These are phyloP conservation scores for Crioceris asparagi DNA, from an alignment of 2,888 invertebrate genomes.

Conservation along the genomic window DNA sequence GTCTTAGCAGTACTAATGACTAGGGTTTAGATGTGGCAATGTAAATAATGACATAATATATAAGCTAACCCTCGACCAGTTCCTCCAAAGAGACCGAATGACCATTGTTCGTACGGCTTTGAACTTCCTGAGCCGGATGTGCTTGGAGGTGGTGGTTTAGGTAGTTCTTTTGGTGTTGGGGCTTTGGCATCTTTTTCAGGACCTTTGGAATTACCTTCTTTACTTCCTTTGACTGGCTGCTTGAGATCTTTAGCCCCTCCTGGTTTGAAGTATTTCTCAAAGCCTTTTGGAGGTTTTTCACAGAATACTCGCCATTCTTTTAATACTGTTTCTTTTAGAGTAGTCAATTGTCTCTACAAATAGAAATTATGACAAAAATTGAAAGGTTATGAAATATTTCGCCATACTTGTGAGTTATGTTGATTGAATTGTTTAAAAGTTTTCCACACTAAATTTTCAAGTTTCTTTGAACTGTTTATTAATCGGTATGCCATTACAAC, in stretches of 20 bases:
- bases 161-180: constrained; percentile 23
- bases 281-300: constrained; percentile 82
- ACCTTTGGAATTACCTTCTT: constrained; percentile 17
- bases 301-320: constrained; percentile 55
- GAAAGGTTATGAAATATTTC: constrained; percentile 18
- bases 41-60: no score
- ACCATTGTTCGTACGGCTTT: constrained; percentile 41
- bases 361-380: constrained; percentile 9
- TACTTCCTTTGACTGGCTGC: constrained; percentile 32
- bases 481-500: constrained; percentile 52
- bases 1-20: no score
- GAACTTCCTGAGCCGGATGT: constrained; percentile 26
- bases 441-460: constrained; percentile 41
- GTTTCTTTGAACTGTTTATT: constrained; percentile 44
- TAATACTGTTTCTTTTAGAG: constrained; percentile 46
- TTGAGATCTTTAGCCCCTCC: constrained; percentile 38
- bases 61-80: constrained; percentile 35
- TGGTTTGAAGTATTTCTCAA: constrained; percentile 83
- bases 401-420: constrained; percentile 29
- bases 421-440: constrained; percentile 31
- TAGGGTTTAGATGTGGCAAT: no score
- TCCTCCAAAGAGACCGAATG: constrained; percentile 42
- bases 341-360: no score
- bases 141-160: constrained; percentile 32
- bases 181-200: constrained; percentile 30